Base-by-base conservation (phyloP, 2,113 vertebrate species). In the Proterorhinus semilunaris region DNA sequence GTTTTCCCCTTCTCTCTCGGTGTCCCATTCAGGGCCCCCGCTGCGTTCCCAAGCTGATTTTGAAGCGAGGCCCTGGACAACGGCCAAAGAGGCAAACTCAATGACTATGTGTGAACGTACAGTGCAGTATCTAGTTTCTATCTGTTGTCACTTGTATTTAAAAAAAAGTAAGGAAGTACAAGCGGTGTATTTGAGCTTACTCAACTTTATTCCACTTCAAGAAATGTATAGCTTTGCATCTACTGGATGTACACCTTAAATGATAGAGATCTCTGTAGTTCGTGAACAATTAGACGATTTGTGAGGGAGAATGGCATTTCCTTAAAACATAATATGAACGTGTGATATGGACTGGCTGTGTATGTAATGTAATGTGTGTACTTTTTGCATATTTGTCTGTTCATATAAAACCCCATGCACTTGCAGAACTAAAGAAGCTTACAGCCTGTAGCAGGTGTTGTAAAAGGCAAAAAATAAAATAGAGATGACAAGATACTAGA, bases 1-100 rank as follows among this genome's bases (percentile, higher is more conserved):
- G 5, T 10, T 36, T 27, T 55, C 10, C 54, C 51, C 71, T 72
- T 81, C 74, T 69, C 55, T 89, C 75, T 81, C 82, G 77, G 69
- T 80, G 78, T 90, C 87, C 76, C 82, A 76, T 81, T 81, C 79
- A 63, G 84, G 84, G 81, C 74, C 84, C 83, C 89, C 48, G 68
- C 71, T 82, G 77, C 77, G 82, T 90, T 90, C 85, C 88, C 89
- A 89, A 87, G 84, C 83, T 88, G 79, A 90, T 87, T 88, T 85
- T 82, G 85, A 75, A 86, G 86, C 85, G 49, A 68, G 69, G 68
- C 66, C 43, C 83, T 87, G 89, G 88, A 80, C 16, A 9, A 10
- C 48, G 49, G 81, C 88, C 89, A 86, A 84, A 66, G 74, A 70
- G 81, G 72, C 68, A 69, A 53, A 68, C 66, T 80, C 68, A 58